Evolutionary conservation across 2,888 invertebrate species (phyloP), one percentile per base, ranked within the genome.

Genomic region (Branchellion lobata): DNA sequence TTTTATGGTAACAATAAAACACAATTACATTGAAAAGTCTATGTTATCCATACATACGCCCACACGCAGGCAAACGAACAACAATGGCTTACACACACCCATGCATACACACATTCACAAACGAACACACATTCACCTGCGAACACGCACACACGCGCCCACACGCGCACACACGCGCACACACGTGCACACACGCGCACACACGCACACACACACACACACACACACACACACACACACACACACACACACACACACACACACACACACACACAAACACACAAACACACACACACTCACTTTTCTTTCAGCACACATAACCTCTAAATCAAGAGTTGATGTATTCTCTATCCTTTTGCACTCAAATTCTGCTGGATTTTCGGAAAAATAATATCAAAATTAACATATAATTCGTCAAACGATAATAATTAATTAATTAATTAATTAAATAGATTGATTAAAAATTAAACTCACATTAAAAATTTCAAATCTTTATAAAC

Each of bases 111-210:
- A 75, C 75, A 51, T 1, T 51, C 75, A 53, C 31, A 75, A 47
- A 53, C 18, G 51, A 47, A 53, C 18, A 75, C 75, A 53, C 18
- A 75, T 47, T 18, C 18, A 75, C 75, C 5, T 14, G 51, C 75
- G n/a, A 14, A 75, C 47, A 53, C 29, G 51, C 51, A n/a, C 57
- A 75, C 57, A 53, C 33, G 51, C 27, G n/a, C 33, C 5, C 75
- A 75, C 11, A 53, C 75, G 51, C 18, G n/a, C 75, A 75, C 1
- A 53, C 75, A 75, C 27, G 24, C 71, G 27, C n/a, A 71, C 71
- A 71, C 34, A 65, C 65, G 21, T 21, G 21, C 65, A 65, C 29
- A 65, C 65, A 65, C 29, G 21, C 65, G 21, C 29, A 65, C 65
- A 65, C 29, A 65, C 65, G 21, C 29, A 65, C 65, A 65, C 29